Percentiles rank a stretch among this genome's conserved stretches.
Conservation (phyloP, 2,113 vertebrate species). For the Paratilapia polleni region DNA sequence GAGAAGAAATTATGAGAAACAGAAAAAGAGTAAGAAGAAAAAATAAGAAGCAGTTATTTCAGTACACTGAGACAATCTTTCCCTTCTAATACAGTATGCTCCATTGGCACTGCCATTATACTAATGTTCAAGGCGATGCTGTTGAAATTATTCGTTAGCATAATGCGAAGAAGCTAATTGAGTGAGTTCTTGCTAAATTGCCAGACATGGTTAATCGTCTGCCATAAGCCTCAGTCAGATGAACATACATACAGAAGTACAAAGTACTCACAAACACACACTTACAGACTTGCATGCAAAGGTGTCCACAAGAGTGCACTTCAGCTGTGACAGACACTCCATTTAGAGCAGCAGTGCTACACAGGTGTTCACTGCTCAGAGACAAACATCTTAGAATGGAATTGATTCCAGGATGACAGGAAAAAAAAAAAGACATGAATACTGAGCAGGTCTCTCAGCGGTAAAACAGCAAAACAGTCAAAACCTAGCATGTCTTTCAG, state of each 20-base stretch:
- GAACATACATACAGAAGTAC: conserved; percentile 7
- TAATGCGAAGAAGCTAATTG: conserved; percentile 72
- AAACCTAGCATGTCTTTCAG: neutral
- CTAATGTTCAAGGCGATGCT: conserved; percentile 58
- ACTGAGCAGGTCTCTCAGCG: conserved; percentile 37
- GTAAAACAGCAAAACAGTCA: conserved; percentile 4
- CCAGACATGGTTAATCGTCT: conserved; percentile 50
- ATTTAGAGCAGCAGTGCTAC: conserved; percentile 20
- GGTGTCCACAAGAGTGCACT: conserved; percentile 15
- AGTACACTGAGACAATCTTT: conserved; percentile 30
- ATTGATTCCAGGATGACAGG: conserved; percentile 38
- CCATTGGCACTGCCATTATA: conserved; percentile 63
- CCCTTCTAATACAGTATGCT: conserved; percentile 49
- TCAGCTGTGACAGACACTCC: conserved; percentile 33
- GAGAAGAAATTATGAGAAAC: neutral
- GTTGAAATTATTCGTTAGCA: conserved; percentile 62
- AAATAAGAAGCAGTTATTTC: conserved; percentile 27
- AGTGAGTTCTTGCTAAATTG: conserved; percentile 66
- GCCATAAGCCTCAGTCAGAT: conserved; percentile 28
- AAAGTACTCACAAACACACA: neutral
- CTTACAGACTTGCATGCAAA: conserved; percentile 2
- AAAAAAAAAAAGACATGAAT: conserved; percentile 43
- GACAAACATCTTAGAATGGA: conserved; percentile 48
- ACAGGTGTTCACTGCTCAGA: conserved; percentile 40
- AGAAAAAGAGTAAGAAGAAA: no score